Conservation (phyloP, 2,797 vertebrate species). For the Centropyge bicolor region DNA sequence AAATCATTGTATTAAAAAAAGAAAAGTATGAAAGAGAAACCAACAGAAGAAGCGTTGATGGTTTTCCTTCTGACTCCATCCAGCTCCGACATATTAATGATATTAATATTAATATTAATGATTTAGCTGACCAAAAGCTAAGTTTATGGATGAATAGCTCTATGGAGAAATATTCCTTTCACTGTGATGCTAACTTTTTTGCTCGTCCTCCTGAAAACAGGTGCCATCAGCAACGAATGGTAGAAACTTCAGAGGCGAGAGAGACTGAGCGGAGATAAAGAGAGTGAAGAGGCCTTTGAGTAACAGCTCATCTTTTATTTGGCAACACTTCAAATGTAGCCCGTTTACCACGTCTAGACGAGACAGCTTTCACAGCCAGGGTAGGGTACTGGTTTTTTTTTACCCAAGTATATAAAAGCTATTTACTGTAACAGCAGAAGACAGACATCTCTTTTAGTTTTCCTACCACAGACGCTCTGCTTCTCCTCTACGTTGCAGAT, state of each 20-base stretch:
- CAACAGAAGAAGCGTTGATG: too few relatives aligned
- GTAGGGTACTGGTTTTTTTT: conserved; percentile 41
- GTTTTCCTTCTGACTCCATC: not conserved
- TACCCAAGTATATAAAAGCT: conserved; percentile 77
- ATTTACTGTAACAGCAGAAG: conserved; percentile 79
- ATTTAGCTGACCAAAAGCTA: conserved; percentile 25
- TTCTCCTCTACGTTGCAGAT: conserved; percentile 70
- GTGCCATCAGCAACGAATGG: conserved; percentile 63
- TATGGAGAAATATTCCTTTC: conserved; percentile 10
- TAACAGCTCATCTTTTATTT: conserved; percentile 80
- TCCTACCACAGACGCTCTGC: conserved; percentile 71
- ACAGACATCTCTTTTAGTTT: conserved; percentile 80
- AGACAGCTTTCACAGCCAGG: conserved; percentile 72
- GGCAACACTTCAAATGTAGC: conserved; percentile 77
- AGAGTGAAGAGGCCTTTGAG: conserved; percentile 70
- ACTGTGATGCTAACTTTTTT: conserved; percentile 32
- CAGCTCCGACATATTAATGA: conserved; percentile 9
- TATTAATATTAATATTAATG: conserved; percentile 12
- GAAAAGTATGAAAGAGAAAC: not conserved
- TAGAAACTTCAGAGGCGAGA: conserved; percentile 60
- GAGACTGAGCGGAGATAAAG: conserved; percentile 68
- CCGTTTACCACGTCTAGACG: conserved; percentile 81
- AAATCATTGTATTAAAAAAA: not conserved
- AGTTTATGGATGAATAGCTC: not conserved
- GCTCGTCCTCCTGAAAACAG: conserved; percentile 63